Percentiles rank a stretch among this genome's conserved stretches.
phyloP scores from a whole-genome alignment of 2,113 vertebrate genomes.

The Lasiurus cinereus region DNA sequence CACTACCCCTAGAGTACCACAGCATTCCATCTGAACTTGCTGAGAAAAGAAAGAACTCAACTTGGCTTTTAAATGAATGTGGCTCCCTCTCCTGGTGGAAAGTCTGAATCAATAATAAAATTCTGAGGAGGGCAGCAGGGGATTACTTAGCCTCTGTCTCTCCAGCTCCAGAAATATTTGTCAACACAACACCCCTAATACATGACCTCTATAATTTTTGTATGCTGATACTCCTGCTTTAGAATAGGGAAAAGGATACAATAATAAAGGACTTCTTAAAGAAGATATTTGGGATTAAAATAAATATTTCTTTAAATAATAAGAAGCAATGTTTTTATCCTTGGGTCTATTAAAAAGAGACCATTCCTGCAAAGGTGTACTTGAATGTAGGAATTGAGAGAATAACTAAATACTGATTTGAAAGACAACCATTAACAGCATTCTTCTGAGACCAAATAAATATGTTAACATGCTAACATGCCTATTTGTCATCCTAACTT shows the following conservation, averaged over 20 bases:
- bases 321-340: neutral
- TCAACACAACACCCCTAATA: neutral
- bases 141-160: neutral
- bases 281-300: neutral
- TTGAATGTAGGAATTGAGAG: neutral
- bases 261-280: neutral
- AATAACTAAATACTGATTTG: neutral
- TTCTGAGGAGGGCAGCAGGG: neutral
- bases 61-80: constrained; percentile 83
- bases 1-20: neutral
- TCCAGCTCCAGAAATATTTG: neutral
- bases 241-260: neutral
- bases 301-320: constrained; percentile 19
- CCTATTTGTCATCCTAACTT: neutral
- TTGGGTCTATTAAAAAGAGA: neutral
- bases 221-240: neutral
- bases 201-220: neutral
- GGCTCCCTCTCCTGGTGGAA: constrained; percentile 88
- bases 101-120: constrained; percentile 59
- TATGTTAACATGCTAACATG: neutral
- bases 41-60: neutral
- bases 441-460: neutral
- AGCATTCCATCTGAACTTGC: neutral
- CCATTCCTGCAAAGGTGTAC: neutral
- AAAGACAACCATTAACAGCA: neutral